phyloP scores from a whole-genome alignment of 2,888 invertebrate species.

The Pandemis heparana region DNA sequence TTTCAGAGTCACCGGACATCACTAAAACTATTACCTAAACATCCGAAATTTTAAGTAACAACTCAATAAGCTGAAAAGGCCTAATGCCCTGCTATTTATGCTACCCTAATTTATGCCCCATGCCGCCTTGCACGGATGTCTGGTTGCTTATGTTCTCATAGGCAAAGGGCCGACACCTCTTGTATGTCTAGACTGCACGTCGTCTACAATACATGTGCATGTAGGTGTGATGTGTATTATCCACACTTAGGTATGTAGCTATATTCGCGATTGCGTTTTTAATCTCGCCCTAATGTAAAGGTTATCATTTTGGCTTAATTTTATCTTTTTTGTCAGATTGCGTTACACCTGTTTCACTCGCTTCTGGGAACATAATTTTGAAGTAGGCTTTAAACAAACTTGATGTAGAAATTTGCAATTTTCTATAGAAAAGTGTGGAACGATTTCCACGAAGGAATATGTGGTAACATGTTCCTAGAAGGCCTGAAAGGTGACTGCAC shows the following conservation, averaged over 20 bases:
- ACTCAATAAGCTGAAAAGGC: background rate
- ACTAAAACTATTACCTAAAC: conserved; percentile 9
- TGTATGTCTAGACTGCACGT: conserved; percentile 40
- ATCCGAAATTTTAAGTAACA: background rate
- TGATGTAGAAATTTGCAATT: background rate
- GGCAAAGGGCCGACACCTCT: conserved; percentile 17
- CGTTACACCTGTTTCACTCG: background rate
- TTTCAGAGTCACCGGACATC: conserved; percentile 33
- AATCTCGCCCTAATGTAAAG: background rate
- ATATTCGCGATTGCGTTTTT: conserved; percentile 18
- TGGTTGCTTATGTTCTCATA: conserved; percentile 18
- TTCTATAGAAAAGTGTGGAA: background rate
- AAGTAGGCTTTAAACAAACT: background rate
- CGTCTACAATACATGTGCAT: conserved; percentile 5
- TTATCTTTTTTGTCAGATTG: background rate
- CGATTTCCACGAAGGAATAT: conserved; percentile 28
- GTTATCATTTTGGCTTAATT: background rate
- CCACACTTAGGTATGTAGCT: background rate
- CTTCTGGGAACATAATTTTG: background rate
- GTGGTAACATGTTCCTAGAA: conserved; percentile 49
- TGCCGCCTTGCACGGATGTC: conserved; percentile 12
- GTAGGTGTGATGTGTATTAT: conserved; percentile 4
- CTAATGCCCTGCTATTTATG: background rate
- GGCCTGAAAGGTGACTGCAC: conserved; percentile 76
- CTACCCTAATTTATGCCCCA: background rate